Evolutionary conservation across 2,797 vertebrate genomes (phyloP).

Genomic region (Microtus californicus): DNA sequence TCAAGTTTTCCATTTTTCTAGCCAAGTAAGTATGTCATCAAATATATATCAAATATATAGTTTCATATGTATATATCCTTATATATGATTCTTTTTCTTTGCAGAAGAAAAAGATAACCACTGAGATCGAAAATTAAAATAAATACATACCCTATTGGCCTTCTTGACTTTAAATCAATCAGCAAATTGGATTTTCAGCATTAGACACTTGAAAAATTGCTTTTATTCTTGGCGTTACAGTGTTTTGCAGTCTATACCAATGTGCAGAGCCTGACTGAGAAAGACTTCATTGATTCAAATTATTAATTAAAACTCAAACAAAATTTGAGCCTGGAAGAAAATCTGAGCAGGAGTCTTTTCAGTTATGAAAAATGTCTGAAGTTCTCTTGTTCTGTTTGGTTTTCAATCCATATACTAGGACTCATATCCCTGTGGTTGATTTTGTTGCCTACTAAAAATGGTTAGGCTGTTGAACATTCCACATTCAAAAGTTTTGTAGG

Average conservation of each 20-base stretch:
- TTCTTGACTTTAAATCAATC: slow-evolving; percentile 36
- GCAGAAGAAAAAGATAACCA: slow-evolving; percentile 2
- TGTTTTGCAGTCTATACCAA: not conserved
- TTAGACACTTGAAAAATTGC: not conserved
- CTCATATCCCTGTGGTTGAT: not conserved
- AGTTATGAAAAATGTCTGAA: not conserved
- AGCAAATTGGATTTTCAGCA: slow-evolving; percentile 33
- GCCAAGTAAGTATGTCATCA: not conserved
- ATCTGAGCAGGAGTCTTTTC: not conserved
- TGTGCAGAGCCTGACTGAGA: slow-evolving; percentile 52
- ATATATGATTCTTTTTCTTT: not conserved
- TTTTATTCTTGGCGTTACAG: not conserved
- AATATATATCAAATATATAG: not conserved
- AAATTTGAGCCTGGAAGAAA: slow-evolving; percentile 60
- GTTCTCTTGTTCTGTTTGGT: not conserved
- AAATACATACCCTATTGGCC: not conserved
- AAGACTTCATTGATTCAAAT: slow-evolving; percentile 32
- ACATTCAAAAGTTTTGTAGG: slow-evolving; percentile 80
- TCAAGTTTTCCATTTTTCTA: slow-evolving; percentile 29
- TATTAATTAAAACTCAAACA: slow-evolving; percentile 48
- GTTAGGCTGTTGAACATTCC: slow-evolving; percentile 83
- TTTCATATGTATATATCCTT: not conserved
- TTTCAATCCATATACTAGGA: not conserved
- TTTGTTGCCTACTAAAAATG: slow-evolving; percentile 74
- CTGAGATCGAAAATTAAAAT: not conserved